Evolutionary conservation across 2,888 invertebrate genomes (phyloP).

Genomic region (Ectemnius lituratus): DNA sequence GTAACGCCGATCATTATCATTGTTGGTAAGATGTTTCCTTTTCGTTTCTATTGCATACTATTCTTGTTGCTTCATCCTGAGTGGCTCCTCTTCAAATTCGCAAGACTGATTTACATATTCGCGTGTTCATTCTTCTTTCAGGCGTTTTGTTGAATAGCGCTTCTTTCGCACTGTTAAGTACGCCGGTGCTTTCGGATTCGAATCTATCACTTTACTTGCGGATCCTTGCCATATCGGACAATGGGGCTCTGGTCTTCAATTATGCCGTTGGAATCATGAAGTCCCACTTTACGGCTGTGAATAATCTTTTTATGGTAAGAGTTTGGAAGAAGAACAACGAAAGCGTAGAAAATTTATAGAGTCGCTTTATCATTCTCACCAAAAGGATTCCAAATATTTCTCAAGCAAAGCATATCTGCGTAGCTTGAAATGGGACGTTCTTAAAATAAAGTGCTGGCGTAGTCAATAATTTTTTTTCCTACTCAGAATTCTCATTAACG

Average conservation of each 20-base stretch:
- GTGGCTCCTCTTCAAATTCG: slow-evolving; percentile 64
- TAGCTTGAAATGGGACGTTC: too few relatives aligned
- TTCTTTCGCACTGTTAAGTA: slow-evolving; percentile 71
- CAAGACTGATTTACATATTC: too few relatives aligned
- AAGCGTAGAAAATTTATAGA: not conserved
- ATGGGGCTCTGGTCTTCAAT: slow-evolving; percentile 72
- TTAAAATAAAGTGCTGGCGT: too few relatives aligned
- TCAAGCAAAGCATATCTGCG: too few relatives aligned
- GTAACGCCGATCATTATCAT: slow-evolving; percentile 71
- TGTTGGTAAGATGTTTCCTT: slow-evolving; percentile 59
- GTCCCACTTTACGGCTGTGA: slow-evolving; percentile 65
- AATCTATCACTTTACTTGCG: slow-evolving; percentile 73
- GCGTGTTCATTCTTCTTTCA: not conserved
- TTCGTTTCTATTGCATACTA: not conserved
- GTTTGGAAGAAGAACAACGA: too few relatives aligned
- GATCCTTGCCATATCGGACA: slow-evolving; percentile 73
- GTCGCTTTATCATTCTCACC: not conserved
- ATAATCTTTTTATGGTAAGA: slow-evolving; percentile 72
- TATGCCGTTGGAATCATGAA: slow-evolving; percentile 72
- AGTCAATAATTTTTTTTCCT: too few relatives aligned
- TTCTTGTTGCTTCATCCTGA: slow-evolving; percentile 52
- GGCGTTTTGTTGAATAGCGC: slow-evolving; percentile 34
- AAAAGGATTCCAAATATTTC: not conserved
- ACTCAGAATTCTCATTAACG: too few relatives aligned
- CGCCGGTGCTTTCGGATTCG: slow-evolving; percentile 68